Conservation (phyloP, 2,113 vertebrate species). For the Cercopithecus mona region DNA sequence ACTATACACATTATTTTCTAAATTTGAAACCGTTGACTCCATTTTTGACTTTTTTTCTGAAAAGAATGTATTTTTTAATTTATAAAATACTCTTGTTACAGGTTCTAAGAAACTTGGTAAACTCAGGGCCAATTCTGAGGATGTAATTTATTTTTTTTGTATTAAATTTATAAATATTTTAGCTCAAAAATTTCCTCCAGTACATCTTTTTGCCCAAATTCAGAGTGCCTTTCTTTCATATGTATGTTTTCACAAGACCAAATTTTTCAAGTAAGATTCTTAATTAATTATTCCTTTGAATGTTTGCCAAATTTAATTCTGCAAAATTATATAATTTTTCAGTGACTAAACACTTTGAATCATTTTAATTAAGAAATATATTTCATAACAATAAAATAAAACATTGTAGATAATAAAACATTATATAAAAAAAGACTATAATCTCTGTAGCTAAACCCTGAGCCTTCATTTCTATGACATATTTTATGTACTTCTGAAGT, state of each 20-base stretch:
- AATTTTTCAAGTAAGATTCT: background rate
- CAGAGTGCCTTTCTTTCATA: background rate
- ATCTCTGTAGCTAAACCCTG: background rate
- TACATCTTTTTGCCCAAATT: background rate
- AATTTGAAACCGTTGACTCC: background rate
- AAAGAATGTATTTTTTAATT: background rate
- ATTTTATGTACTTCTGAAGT: background rate
- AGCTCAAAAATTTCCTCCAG: background rate
- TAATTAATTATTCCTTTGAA: background rate
- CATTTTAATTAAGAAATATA: background rate
- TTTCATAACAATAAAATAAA: background rate
- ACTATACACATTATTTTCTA: background rate
- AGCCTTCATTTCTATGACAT: background rate
- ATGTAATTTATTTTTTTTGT: background rate
- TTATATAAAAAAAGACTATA: background rate
- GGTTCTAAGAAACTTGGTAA: background rate
- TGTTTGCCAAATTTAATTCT: background rate
- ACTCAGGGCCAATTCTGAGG: background rate
- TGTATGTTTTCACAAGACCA: background rate
- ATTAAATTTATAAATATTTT: background rate
- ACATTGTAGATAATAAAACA: background rate
- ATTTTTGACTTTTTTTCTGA: background rate
- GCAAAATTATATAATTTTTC: background rate
- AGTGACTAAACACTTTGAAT: background rate
- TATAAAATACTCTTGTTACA: background rate